phyloP scores from a whole-genome alignment of 2,888 invertebrate genomes.

The Caenorhabditis zanzibari region DNA sequence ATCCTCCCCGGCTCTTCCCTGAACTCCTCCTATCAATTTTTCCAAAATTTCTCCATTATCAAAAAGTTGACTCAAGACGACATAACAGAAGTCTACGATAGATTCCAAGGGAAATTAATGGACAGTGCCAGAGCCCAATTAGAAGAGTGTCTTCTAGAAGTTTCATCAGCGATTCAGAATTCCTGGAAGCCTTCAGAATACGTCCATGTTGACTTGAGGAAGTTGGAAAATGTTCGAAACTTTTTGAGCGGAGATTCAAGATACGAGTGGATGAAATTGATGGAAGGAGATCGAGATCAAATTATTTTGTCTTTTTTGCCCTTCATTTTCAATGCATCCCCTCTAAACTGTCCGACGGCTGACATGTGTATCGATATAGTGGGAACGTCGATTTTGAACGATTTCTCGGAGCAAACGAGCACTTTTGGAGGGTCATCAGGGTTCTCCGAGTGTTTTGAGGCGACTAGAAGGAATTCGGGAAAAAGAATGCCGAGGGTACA shows the following conservation, averaged over 20 bases:
- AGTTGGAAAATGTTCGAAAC: slow-evolving; percentile 51
- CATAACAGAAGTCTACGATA: slow-evolving; percentile 71
- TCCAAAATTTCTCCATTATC: slow-evolving; percentile 61
- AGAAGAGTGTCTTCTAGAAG: slow-evolving; percentile 35
- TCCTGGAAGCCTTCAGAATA: not conserved
- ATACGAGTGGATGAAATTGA: slow-evolving; percentile 32
- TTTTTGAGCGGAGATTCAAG: slow-evolving; percentile 48
- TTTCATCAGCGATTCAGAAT: slow-evolving; percentile 50
- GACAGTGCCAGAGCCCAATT: slow-evolving; percentile 7
- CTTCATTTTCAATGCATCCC: slow-evolving; percentile 52
- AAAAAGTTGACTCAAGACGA: slow-evolving; percentile 71
- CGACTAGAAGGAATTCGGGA: slow-evolving; percentile 65
- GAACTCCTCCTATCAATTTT: slow-evolving; percentile 60
- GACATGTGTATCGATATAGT: slow-evolving; percentile 69
- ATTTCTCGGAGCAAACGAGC: slow-evolving; percentile 59
- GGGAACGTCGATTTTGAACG: slow-evolving; percentile 49
- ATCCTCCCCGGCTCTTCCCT: slow-evolving; percentile 71
- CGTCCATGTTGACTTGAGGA: slow-evolving; percentile 28
- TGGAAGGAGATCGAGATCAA: slow-evolving; percentile 4
- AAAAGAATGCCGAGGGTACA: slow-evolving; percentile 18
- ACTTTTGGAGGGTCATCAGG: slow-evolving; percentile 30
- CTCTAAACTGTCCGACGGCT: slow-evolving; percentile 66
- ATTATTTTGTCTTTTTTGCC: slow-evolving; percentile 6
- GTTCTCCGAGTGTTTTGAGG: slow-evolving; percentile 67
- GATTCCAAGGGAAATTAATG: slow-evolving; percentile 66